A percentile compares a stretch with the other conserved stretches of the same genome.
phyloP scores from a whole-genome alignment of 2,888 invertebrate genomes.

The Lathronympha strigana region DNA sequence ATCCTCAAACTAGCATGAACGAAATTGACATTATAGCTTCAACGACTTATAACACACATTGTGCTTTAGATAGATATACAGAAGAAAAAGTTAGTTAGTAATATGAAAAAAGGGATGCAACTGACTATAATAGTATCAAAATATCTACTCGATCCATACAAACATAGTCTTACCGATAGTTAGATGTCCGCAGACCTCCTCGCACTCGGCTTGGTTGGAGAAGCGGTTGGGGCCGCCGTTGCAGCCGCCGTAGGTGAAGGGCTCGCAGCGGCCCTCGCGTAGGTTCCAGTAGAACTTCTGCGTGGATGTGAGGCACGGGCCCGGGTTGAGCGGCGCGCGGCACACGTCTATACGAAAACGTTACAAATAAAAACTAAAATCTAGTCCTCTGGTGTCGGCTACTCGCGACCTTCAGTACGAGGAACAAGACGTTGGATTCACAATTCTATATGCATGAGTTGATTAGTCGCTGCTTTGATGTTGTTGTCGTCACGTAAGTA shows the following conservation, averaged over 20 bases:
- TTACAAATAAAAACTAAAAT: slow-evolving; percentile 42
- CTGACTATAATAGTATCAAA: neutral
- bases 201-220: slow-evolving; percentile 88
- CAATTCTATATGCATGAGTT: too few relatives aligned
- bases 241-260: slow-evolving; percentile 93
- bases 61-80: too few relatives aligned
- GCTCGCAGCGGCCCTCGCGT: slow-evolving; percentile 84
- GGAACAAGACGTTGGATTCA: too few relatives aligned
- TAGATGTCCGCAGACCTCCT: slow-evolving; percentile 84
- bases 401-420: too few relatives aligned
- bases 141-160: neutral
- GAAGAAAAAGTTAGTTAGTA: too few relatives aligned
- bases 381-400: neutral
- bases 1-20: neutral
- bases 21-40: neutral
- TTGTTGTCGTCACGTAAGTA: too few relatives aligned
- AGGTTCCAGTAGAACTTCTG: slow-evolving; percentile 89
- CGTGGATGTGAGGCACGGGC: slow-evolving; percentile 87
- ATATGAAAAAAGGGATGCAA: slow-evolving; percentile 2
- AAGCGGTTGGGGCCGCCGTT: slow-evolving; percentile 94
- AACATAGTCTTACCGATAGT: slow-evolving; percentile 19
- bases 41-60: too few relatives aligned
- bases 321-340: slow-evolving; percentile 86
- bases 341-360: slow-evolving; percentile 86
- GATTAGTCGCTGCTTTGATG: too few relatives aligned